Evolutionary conservation across 2,888 invertebrate species (phyloP), one percentile per base, ranked within the genome.

Genomic region (Adelognathus sp.): DNA sequence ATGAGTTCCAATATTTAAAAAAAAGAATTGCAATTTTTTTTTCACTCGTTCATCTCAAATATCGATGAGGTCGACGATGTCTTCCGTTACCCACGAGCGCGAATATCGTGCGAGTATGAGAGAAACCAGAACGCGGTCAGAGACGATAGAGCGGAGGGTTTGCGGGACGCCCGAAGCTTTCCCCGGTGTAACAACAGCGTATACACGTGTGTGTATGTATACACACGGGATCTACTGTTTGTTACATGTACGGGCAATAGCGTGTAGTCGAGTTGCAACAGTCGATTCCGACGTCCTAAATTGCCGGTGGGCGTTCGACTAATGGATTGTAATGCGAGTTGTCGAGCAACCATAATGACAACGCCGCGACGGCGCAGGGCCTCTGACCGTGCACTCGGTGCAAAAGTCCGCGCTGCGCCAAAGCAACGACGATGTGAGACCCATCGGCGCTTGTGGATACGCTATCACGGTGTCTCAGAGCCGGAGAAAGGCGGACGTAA

Each of bases 271-370:
- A 75, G 75, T 76, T 77, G 72, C 76, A 72, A 61, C 77, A 73
- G 67, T 64, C 83, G 83, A 86, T 85, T 81, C 64, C 84, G 60
- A 78, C 82, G 80, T 82, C 73, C 80, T 84, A 84, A 87, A 87
- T 87, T 86, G 86, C 84, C 81, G 80, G 87, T 87, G 85, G 86
- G 86, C 86, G 87, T 85, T 81, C 79, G 81, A 78, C 84, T 87
- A 84, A 87, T 87, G 85, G 86, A 83, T 87, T 82, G 83, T 84
- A 87, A 87, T 86, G 85, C 86, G 84, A 87, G 77, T 85, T 76
- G 79, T 82, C 81, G 76, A 80, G 80, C 73, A 64, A 76, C 74
- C 58, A 64, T 81, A 75, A 79, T 72, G 72, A 81, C 79, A 71
- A 76, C 69, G 70, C 73, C 60, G 60, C 71, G 52, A 31, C 56